Evolutionary conservation across 2,113 vertebrate species (phyloP), one percentile per base, ranked within the genome.

Genomic region (Onychostruthus taczanowskii): DNA sequence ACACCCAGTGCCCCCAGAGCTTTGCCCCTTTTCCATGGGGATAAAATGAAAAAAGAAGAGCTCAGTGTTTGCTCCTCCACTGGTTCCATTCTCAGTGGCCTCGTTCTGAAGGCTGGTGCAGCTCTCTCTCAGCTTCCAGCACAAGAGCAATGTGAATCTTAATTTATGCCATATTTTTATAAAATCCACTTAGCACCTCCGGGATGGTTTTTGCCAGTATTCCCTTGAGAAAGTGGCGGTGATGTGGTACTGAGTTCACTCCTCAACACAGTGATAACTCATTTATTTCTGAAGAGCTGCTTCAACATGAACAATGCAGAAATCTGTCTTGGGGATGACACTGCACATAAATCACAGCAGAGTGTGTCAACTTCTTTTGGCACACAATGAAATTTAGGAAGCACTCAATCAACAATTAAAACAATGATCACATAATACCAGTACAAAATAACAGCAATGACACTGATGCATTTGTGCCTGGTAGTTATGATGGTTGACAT

Each of bases 341-440:
- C 2, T 77, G 44, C 76, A 61, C 75, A 74, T 84, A 96, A 97
- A 92, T 95, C 82, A 78, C 2, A 81, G 61, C 47, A 70, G 43
- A 92, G 47, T 8, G 31, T 84, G 75, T 84, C 88, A 92, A 27
- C 52, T 67, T 90, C 67, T 86, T 81, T 70, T 90, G 76, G 70
- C 61, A 74, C 64, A 56, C 59, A 66, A 7, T 59, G 47, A 74
- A 84, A 92, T 90, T 90, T 64, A 94, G 88, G 82, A 93, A 84
- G 83, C 47, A 39, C 73, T 94, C 92, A 83, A 74, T 80, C 87
- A 70, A 23, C 56, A 59, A 88, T 93, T 95, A 95, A 96, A 95
- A 77, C 81, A 94, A 67, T 43, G 49, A 97, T 92, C 77, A 76
- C 94, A 86, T 63, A 90, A 80, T 66, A 74, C 68, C 21, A 63